These are phyloP conservation scores for Anticlea derivata DNA, from an alignment of 2,888 invertebrate genomes.

Conservation along the genomic window DNA sequence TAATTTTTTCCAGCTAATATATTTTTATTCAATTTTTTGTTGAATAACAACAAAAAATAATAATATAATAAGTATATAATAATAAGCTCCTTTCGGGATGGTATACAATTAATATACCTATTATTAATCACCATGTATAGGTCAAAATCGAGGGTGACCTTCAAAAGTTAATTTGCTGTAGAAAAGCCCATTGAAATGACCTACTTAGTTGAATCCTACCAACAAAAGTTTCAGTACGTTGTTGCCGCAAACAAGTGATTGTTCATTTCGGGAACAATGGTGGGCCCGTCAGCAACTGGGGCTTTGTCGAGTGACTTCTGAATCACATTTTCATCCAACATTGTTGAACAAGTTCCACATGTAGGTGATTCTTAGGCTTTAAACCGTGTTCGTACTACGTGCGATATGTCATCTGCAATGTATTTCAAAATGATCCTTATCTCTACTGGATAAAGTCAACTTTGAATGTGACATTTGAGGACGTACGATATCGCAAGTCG, in stretches of 20 bases:
- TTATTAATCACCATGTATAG: too few relatives aligned
- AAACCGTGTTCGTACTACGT: neutral
- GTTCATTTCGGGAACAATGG: slow-evolving; percentile 48
- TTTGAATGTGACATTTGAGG: too few relatives aligned
- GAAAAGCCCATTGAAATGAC: slow-evolving; percentile 26
- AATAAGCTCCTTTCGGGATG: too few relatives aligned
- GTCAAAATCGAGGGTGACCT: neutral
- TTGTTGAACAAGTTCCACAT: slow-evolving; percentile 14
- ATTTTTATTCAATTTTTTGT: too few relatives aligned
- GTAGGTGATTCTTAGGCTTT: neutral
- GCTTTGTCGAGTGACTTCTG: slow-evolving; percentile 39
- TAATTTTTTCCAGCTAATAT: too few relatives aligned
- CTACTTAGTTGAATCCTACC: slow-evolving; percentile 32
- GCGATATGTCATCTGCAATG: too few relatives aligned
- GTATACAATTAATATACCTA: too few relatives aligned
- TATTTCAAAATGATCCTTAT: too few relatives aligned
- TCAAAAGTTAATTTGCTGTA: neutral
- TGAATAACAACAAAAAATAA: too few relatives aligned
- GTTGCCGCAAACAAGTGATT: slow-evolving; percentile 40
- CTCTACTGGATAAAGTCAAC: too few relatives aligned
- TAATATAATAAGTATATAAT: too few relatives aligned
- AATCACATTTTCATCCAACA: slow-evolving; percentile 40
- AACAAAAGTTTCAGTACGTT: slow-evolving; percentile 34
- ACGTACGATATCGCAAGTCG: too few relatives aligned
- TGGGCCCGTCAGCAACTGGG: slow-evolving; percentile 31